phyloP scores from a whole-genome alignment of 2,113 vertebrate genomes.

The Motacilla tschutschensis region DNA sequence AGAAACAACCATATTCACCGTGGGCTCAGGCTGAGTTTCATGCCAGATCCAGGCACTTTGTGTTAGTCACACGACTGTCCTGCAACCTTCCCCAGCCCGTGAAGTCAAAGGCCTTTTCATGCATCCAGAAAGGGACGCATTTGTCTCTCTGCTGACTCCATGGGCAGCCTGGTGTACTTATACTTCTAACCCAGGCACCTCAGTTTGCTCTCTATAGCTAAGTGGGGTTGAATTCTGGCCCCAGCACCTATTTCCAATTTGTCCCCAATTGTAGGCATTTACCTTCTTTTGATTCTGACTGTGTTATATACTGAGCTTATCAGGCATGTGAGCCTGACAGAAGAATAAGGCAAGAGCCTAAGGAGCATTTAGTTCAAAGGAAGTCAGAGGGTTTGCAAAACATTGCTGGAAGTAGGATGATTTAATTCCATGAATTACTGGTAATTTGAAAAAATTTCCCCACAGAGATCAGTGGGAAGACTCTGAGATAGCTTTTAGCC shows the following conservation, averaged over 20 bases:
- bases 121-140: not conserved
- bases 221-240: not conserved
- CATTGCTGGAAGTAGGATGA: not conserved
- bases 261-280: not conserved
- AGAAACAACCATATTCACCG: not conserved
- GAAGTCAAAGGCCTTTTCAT: not conserved
- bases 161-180: not conserved
- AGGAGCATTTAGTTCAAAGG: not conserved
- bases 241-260: not conserved
- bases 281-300: not conserved
- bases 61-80: not conserved
- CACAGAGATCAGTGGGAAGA: not conserved
- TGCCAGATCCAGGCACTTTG: not conserved
- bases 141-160: not conserved
- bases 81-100: not conserved
- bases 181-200: not conserved
- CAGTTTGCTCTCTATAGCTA: not conserved
- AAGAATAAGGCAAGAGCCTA: not conserved
- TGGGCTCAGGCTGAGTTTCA: not conserved
- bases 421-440: not conserved
- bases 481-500: not conserved
- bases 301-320: not conserved
- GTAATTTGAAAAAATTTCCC: conserved; percentile 1
- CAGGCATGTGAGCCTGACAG: not conserved
- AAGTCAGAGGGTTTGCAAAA: conserved; percentile 3